Evolutionary conservation across 2,888 invertebrate species (phyloP).

Genomic region (Aproaerema taeniolella): DNA sequence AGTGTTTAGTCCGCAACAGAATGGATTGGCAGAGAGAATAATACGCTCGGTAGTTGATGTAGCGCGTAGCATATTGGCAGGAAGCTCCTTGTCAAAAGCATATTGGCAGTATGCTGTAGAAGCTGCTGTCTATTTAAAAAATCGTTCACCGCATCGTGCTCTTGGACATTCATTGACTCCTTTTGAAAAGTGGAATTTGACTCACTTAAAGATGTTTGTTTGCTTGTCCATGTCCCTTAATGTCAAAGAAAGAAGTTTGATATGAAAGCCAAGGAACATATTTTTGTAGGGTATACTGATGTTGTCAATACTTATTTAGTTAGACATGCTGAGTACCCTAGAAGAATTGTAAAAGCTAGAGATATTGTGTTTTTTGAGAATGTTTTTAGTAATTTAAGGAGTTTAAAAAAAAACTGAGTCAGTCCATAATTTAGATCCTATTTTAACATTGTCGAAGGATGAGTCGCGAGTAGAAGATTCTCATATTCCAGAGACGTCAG

Average conservation of each 20-base stretch:
- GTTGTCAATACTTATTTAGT: neutral
- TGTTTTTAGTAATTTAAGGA: too few relatives aligned
- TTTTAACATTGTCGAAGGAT: too few relatives aligned
- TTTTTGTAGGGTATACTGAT: neutral
- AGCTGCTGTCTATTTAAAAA: neutral
- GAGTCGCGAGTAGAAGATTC: too few relatives aligned
- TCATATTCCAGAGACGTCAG: too few relatives aligned
- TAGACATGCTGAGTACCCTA: neutral
- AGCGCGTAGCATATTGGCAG: neutral
- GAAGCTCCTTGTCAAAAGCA: neutral
- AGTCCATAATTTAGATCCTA: too few relatives aligned
- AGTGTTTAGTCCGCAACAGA: neutral
- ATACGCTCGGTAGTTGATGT: neutral
- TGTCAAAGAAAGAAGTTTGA: neutral
- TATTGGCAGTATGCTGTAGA: neutral
- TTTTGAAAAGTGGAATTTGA: neutral
- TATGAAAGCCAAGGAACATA: neutral
- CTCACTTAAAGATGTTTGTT: neutral
- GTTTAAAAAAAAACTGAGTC: too few relatives aligned
- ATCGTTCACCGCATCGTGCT: neutral
- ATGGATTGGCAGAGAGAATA: neutral
- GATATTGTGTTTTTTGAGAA: too few relatives aligned
- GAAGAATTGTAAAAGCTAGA: too few relatives aligned
- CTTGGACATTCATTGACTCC: neutral
- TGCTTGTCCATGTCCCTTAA: neutral